Evolutionary conservation across 2,888 invertebrate species (phyloP).

Genomic region (Aricia artaxerxes): DNA sequence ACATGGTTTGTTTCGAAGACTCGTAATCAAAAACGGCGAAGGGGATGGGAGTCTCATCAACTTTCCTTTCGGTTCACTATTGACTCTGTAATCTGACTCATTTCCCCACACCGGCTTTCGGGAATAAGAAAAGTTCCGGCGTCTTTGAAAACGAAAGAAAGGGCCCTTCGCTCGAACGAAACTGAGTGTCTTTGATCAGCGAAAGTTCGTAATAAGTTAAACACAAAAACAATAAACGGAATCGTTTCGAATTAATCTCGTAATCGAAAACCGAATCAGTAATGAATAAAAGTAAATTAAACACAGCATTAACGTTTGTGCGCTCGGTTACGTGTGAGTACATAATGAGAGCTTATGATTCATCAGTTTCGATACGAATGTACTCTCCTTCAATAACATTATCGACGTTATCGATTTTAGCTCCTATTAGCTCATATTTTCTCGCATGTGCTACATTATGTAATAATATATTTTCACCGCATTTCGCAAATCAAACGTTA

Average conservation of each 20-base stretch:
- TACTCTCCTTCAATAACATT: slow-evolving; percentile 56
- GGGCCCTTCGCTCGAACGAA: slow-evolving; percentile 61
- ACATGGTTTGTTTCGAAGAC: slow-evolving; percentile 53
- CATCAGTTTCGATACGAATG: slow-evolving; percentile 44
- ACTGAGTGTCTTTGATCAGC: slow-evolving; percentile 75
- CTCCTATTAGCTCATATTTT: slow-evolving; percentile 50
- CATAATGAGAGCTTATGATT: slow-evolving; percentile 35
- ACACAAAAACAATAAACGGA: slow-evolving; percentile 37
- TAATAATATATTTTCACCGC: slow-evolving; percentile 45
- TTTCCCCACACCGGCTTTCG: slow-evolving; percentile 71
- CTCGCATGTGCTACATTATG: slow-evolving; percentile 49
- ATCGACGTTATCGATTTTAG: slow-evolving; percentile 62
- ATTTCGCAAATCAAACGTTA: slow-evolving; percentile 66
- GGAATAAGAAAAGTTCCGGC: slow-evolving; percentile 75
- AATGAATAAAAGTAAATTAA: slow-evolving; percentile 44
- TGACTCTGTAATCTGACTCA: slow-evolving; percentile 76
- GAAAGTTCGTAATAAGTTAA: slow-evolving; percentile 70
- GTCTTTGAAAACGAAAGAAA: slow-evolving; percentile 66
- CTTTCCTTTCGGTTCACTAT: slow-evolving; percentile 69
- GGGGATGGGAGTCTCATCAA: slow-evolving; percentile 69
- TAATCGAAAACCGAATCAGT: slow-evolving; percentile 29
- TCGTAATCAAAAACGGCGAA: slow-evolving; percentile 60
- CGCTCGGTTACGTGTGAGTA: slow-evolving; percentile 13
- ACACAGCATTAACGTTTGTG: slow-evolving; percentile 28
- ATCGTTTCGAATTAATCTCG: slow-evolving; percentile 29